Evolutionary conservation across 2,888 invertebrate species (phyloP), one percentile per base, ranked within the genome.

Genomic region (Asteroscopus sphinx): DNA sequence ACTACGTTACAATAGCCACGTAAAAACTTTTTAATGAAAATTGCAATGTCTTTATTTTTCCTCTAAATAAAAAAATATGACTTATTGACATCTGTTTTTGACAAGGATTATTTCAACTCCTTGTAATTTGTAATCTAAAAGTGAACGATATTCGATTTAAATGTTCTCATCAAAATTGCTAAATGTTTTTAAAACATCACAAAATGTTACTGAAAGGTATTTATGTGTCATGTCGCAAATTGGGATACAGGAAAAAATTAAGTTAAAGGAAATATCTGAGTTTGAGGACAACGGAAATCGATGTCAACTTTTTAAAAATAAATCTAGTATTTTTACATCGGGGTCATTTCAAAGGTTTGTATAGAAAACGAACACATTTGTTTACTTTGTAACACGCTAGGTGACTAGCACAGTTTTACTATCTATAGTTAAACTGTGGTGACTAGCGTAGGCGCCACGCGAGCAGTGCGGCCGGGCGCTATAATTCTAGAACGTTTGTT

Each of bases 91-190:
- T 39, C 25, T 25, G 15, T 25, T 37, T 37, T 37, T 37, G 21
- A 21, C 21, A 11, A 37, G 21, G 17, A n/a, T 6, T 28, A 5
- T 7, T 30, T 17, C 28, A 25, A 25, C 3, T 28, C 11, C 13
- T 15, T 32, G 32, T 13, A 36, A n/a, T n/a, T 3, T 21, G 21
- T 21, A 12, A 33, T 5, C 3, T 30, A 13, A 6, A 28, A 13
- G 28, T 21, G 13, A 21, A 17, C 21, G 30, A 9, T 1, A 46
- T 66, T 37, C 0, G 1, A 68, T 7, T n/a, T n/a, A n/a, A 52
- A 67, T 67, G 67, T 52, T 73, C 4, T 52, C 73, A 13, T 46
- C 67, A 39, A 68, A 68, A 73, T 73, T 68, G 7, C 16, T 63
- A 12, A 56, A 47, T 39, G 30, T 49, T 33, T 16, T 28, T 15